Base-by-base conservation (phyloP, 2,888 invertebrate species). In the Prenolepis imparis region DNA sequence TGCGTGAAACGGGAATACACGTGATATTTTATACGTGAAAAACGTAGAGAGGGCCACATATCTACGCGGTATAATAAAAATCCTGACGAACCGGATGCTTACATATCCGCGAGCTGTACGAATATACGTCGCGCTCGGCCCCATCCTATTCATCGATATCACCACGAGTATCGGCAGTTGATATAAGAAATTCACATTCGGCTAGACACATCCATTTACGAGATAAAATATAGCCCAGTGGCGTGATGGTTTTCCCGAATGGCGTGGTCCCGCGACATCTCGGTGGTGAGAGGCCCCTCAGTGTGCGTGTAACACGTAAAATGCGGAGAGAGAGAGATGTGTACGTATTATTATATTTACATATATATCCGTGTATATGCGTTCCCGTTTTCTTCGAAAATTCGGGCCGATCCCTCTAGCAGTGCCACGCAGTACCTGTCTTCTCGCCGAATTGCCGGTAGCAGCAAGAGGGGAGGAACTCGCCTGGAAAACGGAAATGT, bases 361-460 rank as follows among this genome's bases (percentile, higher is more conserved):
- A 87, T 84, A 52, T 1, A 82, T 83, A 87, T 84, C 82, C 55
- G 55, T 44, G 55, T 44, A 24, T 24, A 82, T 74, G 78, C 85
- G 75, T 88, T 84, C 72, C 82, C 83, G 86, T 86, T 28, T 28
- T 28, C 85, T 82, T 84, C 39, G 73, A 82, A 87, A 83, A 82
- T 66, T 81, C 73, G 63, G 66, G 15, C 39, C 24, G 28, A 15
- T 24, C 52, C 61, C 18, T 48, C 41, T n/a, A 59, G 24, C 84
- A 74, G 90, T 90, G 87, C 90, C 90, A 90, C 83, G 85, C 83
- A 64, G 90, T 90, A 82, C 90, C 90, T 88, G 88, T 64, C 78
- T 88, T 84, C 80, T 72, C 61, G 67, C 78, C 72, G 83, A 87
- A 87, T 88, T 84, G 81, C 82, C 84, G 83, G 64, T 67, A 73